Conservation (phyloP, 2,888 invertebrate species). For the Synergus itoensis region DNA sequence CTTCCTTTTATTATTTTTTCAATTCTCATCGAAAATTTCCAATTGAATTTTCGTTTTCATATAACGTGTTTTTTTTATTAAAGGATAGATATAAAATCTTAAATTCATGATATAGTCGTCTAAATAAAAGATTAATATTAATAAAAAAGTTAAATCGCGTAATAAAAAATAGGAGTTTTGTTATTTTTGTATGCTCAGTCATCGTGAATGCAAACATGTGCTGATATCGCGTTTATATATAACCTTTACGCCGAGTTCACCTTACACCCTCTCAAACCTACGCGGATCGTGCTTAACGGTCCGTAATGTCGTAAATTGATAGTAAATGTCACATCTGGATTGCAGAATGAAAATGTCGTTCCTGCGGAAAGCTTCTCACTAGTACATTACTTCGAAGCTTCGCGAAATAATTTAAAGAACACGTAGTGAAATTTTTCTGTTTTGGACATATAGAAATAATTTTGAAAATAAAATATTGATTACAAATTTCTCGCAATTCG, state of each 20-base stretch:
- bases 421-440: background rate
- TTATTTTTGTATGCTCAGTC: slow-evolving; percentile 12
- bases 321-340: slow-evolving; percentile 73
- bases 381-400: background rate
- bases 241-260: slow-evolving; percentile 30
- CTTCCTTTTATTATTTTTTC: background rate
- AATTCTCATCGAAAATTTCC: background rate
- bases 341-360: slow-evolving; percentile 67
- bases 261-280: slow-evolving; percentile 47
- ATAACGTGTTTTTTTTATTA: background rate
- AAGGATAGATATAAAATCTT: too few species aligned
- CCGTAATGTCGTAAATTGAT: slow-evolving; percentile 73
- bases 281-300: slow-evolving; percentile 69
- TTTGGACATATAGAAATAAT: background rate
- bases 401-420: background rate
- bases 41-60: background rate
- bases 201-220: slow-evolving; percentile 38
- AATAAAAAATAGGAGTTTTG: background rate
- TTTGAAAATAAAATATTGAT: background rate
- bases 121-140: background rate
- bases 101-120: background rate
- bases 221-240: slow-evolving; percentile 24
- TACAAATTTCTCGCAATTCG: background rate
- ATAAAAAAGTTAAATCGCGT: background rate
- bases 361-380: slow-evolving; percentile 43